Percentiles rank a stretch among this genome's conserved stretches.
phyloP scores from a whole-genome alignment of 2,888 invertebrate species.

The Plagiodera versicolora region DNA sequence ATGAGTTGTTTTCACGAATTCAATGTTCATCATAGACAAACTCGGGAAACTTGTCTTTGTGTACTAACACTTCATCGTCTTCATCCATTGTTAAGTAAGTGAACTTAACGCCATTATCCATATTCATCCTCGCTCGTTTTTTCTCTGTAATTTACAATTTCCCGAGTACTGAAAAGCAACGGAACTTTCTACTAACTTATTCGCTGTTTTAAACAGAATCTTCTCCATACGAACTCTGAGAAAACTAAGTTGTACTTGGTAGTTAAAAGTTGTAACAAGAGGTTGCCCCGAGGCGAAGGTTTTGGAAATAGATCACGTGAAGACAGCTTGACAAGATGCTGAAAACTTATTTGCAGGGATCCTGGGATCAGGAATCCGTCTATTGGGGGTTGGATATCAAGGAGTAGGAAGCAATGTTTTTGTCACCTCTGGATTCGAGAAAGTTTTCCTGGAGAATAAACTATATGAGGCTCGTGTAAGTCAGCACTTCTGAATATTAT shows the following conservation, averaged over 20 bases:
- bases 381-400: neutral
- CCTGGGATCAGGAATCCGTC: neutral
- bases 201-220: constrained; percentile 14
- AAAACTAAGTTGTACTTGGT: constrained; percentile 8
- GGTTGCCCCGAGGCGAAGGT: constrained; percentile 1
- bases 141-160: constrained; percentile 7
- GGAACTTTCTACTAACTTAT: constrained; percentile 5
- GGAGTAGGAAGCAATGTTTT: neutral
- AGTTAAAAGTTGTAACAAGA: constrained; percentile 14
- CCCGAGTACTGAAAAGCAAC: neutral
- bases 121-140: neutral
- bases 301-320: constrained; percentile 7
- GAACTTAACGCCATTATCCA: neutral
- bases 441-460: neutral
- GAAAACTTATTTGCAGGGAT: constrained; percentile 4
- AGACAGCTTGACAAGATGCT: constrained; percentile 4
- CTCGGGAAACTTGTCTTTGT: neutral
- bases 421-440: neutral
- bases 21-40: neutral
- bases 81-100: neutral
- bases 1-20: neutral
- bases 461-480: neutral
- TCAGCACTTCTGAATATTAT: no score
- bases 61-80: neutral
- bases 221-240: constrained; percentile 10